Conservation (phyloP, 2,113 vertebrate genomes). For the Dicerorhinus sumatrensis region DNA sequence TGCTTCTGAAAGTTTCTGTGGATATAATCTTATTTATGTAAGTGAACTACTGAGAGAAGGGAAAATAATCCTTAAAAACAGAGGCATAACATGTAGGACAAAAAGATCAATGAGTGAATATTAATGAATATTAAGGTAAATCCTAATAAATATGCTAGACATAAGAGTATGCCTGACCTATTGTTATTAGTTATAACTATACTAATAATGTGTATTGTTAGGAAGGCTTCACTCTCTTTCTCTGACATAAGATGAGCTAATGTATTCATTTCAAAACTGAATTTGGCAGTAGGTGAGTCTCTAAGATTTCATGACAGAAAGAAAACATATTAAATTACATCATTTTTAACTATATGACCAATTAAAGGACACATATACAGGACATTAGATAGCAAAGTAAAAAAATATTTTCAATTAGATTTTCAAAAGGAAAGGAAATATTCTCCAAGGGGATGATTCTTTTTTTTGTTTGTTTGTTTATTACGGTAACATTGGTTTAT, state of each 20-base stretch:
- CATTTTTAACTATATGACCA: neutral
- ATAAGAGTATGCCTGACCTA: neutral
- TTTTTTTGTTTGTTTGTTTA: neutral
- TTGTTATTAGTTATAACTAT: neutral
- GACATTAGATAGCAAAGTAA: neutral
- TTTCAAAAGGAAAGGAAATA: neutral
- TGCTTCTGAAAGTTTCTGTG: conserved; percentile 14
- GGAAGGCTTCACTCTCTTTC: neutral
- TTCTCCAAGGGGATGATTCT: neutral
- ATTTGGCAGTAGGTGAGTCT: neutral
- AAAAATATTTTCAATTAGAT: neutral
- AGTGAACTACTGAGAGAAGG: conserved; percentile 3
- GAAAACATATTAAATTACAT: neutral
- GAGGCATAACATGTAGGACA: neutral
- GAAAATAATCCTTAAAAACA: neutral
- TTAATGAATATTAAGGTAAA: neutral
- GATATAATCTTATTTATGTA: neutral
- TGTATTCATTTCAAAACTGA: neutral
- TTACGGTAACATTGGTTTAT: no score
- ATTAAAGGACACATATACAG: neutral
- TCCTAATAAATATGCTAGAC: neutral
- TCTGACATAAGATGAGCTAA: neutral
- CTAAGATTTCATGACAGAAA: neutral
- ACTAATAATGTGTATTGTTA: neutral
- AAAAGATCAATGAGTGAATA: neutral